Conservation (phyloP, 2,888 invertebrate species). For the Caenorhabditis wallacei region DNA sequence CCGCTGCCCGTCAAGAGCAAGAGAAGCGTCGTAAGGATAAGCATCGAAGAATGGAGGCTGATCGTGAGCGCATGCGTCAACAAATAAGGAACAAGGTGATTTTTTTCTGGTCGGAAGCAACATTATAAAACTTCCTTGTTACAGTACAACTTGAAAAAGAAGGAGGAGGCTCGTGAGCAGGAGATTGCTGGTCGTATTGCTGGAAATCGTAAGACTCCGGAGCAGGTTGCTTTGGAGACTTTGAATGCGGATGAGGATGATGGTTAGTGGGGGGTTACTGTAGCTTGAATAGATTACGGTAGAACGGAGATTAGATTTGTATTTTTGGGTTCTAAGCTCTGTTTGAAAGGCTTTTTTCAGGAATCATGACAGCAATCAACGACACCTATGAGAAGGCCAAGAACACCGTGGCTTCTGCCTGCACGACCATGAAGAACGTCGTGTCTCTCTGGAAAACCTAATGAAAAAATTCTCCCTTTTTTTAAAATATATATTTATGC, state of each 20-base stretch:
- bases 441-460: slow-evolving; percentile 43
- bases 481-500: background rate
- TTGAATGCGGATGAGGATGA: slow-evolving; percentile 60
- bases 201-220: slow-evolving; percentile 66
- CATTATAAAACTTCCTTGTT: background rate
- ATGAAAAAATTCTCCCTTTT: background rate
- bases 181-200: slow-evolving; percentile 65
- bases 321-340: too few relatives aligned
- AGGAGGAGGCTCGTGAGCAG: slow-evolving; percentile 52
- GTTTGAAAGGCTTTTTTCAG: too few relatives aligned
- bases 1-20: slow-evolving; percentile 96
- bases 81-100: slow-evolving; percentile 98
- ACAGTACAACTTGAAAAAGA: slow-evolving; percentile 69
- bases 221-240: slow-evolving; percentile 63
- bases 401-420: slow-evolving; percentile 43
- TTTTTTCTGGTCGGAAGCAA: too few relatives aligned
- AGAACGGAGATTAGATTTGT: too few relatives aligned
- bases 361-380: slow-evolving; percentile 46
- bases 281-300: too few relatives aligned
- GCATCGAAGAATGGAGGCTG: slow-evolving; percentile 99
- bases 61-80: slow-evolving; percentile 98
- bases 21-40: slow-evolving; percentile 98
- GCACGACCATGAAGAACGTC: slow-evolving; percentile 45
- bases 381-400: slow-evolving; percentile 62
- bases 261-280: slow-evolving; percentile 13